phyloP scores from a whole-genome alignment of 2,113 vertebrate genomes.

The Zingel zingel region DNA sequence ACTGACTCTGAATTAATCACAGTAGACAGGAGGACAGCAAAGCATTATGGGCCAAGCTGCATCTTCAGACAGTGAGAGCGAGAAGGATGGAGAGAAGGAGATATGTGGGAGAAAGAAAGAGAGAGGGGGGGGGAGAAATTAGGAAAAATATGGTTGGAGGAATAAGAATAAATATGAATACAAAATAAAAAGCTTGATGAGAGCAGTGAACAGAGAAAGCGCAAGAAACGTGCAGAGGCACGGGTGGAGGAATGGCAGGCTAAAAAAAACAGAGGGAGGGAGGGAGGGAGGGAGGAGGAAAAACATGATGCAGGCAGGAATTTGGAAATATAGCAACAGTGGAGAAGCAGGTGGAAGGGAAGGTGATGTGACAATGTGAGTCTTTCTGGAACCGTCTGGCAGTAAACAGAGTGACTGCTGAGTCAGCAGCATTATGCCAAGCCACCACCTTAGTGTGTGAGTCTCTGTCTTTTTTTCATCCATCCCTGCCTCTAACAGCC shows the following conservation, averaged over 20 bases:
- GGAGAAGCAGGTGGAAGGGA: background rate
- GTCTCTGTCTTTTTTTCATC: constrained; percentile 19
- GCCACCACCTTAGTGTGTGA: constrained; percentile 26
- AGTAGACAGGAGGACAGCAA: constrained; percentile 73
- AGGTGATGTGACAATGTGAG: constrained; percentile 39
- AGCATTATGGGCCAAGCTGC: constrained; percentile 72
- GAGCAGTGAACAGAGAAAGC: background rate
- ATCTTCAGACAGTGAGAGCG: constrained; percentile 42
- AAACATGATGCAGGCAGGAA: constrained; percentile 20
- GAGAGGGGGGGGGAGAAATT: background rate
- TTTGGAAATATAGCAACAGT: constrained; percentile 7
- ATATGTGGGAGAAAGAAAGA: constrained; percentile 14
- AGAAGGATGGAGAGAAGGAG: constrained; percentile 27
- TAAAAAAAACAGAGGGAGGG: background rate
- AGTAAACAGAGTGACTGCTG: constrained; percentile 44
- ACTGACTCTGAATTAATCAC: constrained; percentile 81
- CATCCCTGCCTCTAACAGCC: constrained; percentile 16
- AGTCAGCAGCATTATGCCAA: constrained; percentile 58
- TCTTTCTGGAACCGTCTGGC: constrained; percentile 54
- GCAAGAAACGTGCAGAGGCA: background rate
- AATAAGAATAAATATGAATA: background rate
- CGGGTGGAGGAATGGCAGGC: constrained; percentile 1
- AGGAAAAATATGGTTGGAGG: background rate
- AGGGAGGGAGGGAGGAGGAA: background rate
- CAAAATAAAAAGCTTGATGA: background rate